These are phyloP conservation scores for Sesamia nonagrioides DNA, from an alignment of 1,140 invertebrate species.

Conservation along the genomic window DNA sequence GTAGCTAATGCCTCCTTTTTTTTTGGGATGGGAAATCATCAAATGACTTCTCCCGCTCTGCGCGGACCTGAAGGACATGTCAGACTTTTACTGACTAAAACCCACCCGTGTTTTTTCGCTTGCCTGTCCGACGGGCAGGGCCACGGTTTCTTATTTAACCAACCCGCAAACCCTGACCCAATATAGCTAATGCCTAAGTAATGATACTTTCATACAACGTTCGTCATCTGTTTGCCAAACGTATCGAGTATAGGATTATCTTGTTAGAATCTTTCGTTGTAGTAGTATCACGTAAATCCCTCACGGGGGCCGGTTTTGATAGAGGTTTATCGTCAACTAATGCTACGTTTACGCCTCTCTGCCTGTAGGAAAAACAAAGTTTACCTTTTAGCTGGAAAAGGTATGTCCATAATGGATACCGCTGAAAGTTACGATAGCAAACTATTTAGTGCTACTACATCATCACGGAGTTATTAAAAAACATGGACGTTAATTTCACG, in stretches of 20 bases:
- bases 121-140: too few relatives aligned
- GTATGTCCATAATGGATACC: not conserved
- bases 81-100: too few relatives aligned
- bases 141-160: too few relatives aligned
- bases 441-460: constrained; percentile 5
- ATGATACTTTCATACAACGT: not conserved
- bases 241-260: not conserved
- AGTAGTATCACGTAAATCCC: constrained; percentile 6
- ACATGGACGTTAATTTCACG: too few relatives aligned
- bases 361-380: constrained; percentile 13
- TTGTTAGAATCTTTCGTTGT: constrained; percentile 8
- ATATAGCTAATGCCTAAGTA: too few relatives aligned
- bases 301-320: not conserved
- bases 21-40: too few relatives aligned
- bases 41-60: too few relatives aligned
- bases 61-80: too few relatives aligned
- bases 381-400: constrained; percentile 6
- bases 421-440: constrained; percentile 7
- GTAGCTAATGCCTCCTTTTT: not conserved
- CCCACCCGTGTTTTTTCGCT: too few relatives aligned
- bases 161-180: too few relatives aligned
- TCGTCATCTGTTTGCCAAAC: not conserved
- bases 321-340: constrained; percentile 17
- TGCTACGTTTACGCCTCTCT: constrained; percentile 3
- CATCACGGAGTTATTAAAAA: not conserved